These are phyloP conservation scores for Lytechinus variegatus DNA, from an alignment of 35 echinoderm and acorn worm genomes.

Conservation along the genomic window DNA sequence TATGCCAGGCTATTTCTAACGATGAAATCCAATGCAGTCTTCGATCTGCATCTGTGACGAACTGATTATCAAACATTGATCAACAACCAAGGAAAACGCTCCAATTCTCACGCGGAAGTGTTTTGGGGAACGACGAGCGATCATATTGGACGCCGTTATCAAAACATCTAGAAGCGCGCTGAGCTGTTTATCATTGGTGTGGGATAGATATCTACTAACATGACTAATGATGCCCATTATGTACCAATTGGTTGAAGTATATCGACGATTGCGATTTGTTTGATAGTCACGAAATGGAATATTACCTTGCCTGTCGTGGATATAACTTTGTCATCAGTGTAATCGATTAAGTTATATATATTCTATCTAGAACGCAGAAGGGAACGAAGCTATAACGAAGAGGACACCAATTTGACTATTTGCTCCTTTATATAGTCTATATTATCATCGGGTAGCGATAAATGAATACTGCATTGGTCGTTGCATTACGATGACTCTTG, in stretches of 20 bases:
- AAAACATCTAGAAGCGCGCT: not conserved
- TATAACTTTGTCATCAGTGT: too few species aligned
- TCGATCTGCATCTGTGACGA: not conserved
- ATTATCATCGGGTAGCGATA: too few species aligned
- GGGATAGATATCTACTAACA: not conserved
- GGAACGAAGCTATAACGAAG: too few species aligned
- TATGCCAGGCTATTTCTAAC: not conserved
- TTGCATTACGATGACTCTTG: too few species aligned
- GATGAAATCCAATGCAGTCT: not conserved
- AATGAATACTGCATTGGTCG: too few species aligned
- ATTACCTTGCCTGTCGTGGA: not conserved
- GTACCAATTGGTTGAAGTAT: too few species aligned
- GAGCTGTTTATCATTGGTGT: not conserved
- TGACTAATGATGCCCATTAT: not conserved
- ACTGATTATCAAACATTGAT: not conserved
- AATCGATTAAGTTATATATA: too few species aligned
- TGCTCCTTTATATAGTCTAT: too few species aligned
- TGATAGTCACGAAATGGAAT: not conserved
- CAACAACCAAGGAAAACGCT: not conserved
- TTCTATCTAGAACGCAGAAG: too few species aligned
- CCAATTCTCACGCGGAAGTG: not conserved
- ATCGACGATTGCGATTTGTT: too few species aligned
- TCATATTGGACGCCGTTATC: not conserved
- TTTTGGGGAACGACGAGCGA: not conserved
- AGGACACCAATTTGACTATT: too few species aligned